Conservation (phyloP, 2,797 vertebrate genomes). For the Echiichthys vipera region DNA sequence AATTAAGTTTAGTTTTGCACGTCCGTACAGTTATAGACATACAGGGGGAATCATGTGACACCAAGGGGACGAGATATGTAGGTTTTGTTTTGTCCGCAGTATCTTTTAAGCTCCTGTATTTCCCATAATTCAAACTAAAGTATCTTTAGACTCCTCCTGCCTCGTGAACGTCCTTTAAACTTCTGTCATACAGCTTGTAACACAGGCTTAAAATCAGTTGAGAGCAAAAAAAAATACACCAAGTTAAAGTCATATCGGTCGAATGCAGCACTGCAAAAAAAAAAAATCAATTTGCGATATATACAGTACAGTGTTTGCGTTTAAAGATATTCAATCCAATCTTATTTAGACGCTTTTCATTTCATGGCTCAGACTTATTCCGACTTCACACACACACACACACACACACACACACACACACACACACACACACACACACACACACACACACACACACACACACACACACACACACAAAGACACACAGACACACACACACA, state of each 20-base stretch:
- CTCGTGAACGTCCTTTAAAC: neutral
- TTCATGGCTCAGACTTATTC: constrained; percentile 27
- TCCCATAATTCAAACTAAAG: constrained; percentile 1
- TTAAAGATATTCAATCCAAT: constrained; percentile 18
- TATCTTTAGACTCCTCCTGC: neutral
- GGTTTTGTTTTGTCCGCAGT: neutral
- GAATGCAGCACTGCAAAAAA: constrained; percentile 1
- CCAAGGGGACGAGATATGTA: neutral
- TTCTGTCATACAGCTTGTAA: too few species aligned
- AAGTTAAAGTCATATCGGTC: neutral
- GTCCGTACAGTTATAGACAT: neutral
- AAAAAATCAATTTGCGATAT: neutral
- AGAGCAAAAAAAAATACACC: neutral
- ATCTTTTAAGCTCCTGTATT: neutral
- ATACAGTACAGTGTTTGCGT: constrained; percentile 5
- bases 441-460: too few species aligned
- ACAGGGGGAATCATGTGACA: neutral
- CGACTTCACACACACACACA: too few species aligned
- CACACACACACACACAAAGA: too few species aligned
- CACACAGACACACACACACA: too few species aligned
- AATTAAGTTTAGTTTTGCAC: neutral
- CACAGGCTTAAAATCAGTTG: neutral
- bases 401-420: too few species aligned
- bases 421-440: too few species aligned
- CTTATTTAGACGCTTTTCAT: constrained; percentile 41